phyloP scores from a whole-genome alignment of 1,140 invertebrate species.

The Cotesia typhae region DNA sequence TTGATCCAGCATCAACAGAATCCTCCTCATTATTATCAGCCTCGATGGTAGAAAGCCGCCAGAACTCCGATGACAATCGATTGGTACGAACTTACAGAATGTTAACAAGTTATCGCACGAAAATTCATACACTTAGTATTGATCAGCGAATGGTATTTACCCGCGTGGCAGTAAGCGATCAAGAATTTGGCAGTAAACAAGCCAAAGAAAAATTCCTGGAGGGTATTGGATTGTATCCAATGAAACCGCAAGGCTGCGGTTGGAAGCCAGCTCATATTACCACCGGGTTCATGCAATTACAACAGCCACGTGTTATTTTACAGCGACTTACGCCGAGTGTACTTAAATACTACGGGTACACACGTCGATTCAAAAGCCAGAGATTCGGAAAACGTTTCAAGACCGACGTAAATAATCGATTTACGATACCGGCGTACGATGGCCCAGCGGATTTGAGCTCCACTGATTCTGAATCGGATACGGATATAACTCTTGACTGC shows the following conservation, averaged over 20 bases:
- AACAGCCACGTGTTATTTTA: conserved; percentile 31
- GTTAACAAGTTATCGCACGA: conserved; percentile 5
- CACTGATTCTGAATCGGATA: conserved; percentile 45
- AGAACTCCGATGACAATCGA: background rate
- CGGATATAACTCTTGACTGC: conserved; percentile 47
- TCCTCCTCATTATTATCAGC: too few species aligned
- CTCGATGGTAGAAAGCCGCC: too few species aligned
- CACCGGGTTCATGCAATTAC: conserved; percentile 25
- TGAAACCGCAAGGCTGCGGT: background rate
- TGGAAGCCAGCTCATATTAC: conserved; percentile 21
- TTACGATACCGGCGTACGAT: conserved; percentile 66
- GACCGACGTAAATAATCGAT: conserved; percentile 17
- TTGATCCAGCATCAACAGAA: too few species aligned
- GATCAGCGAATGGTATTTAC: conserved; percentile 14
- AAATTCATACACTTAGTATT: conserved; percentile 18
- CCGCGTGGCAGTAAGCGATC: conserved; percentile 10
- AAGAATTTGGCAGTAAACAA: conserved; percentile 5
- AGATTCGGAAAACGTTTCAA: conserved; percentile 30
- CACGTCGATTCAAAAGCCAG: conserved; percentile 17
- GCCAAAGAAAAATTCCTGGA: conserved; percentile 18
- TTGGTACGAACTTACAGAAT: background rate
- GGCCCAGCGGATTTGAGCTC: conserved; percentile 45
- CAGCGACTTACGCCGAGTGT: conserved; percentile 29
- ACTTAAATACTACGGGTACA: conserved; percentile 30
- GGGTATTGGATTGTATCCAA: conserved; percentile 8